A percentile compares a stretch with the other conserved stretches of the same genome.
Evolutionary conservation across 2,888 invertebrate species (phyloP).

Genomic region (Phortica magna): DNA sequence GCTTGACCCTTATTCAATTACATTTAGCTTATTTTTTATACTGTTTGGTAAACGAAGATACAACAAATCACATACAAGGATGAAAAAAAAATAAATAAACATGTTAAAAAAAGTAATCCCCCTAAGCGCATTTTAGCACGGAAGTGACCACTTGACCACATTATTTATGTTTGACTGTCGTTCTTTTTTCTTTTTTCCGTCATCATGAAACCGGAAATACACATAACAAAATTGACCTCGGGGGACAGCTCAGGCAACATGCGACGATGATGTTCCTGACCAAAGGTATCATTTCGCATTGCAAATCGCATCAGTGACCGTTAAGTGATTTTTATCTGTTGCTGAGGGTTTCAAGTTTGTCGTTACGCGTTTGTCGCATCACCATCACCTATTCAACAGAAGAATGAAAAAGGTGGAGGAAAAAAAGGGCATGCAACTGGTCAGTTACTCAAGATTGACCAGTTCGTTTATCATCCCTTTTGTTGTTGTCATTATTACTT

Average conservation of each 20-base stretch:
- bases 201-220: slow-evolving; percentile 64
- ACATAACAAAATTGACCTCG: slow-evolving; percentile 65
- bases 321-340: slow-evolving; percentile 59
- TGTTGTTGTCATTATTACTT: too few species aligned
- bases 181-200: slow-evolving; percentile 45
- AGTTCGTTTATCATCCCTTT: slow-evolving; percentile 21
- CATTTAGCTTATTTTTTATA: slow-evolving; percentile 44
- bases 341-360: slow-evolving; percentile 50
- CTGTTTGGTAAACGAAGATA: slow-evolving; percentile 43
- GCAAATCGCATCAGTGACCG: slow-evolving; percentile 66
- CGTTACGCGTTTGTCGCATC: slow-evolving; percentile 34
- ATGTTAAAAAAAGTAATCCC: slow-evolving; percentile 36
- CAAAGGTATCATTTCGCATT: slow-evolving; percentile 60
- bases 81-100: not conserved
- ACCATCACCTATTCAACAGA: not conserved
- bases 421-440: slow-evolving; percentile 24
- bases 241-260: slow-evolving; percentile 50
- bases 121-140: slow-evolving; percentile 53
- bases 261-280: slow-evolving; percentile 28
- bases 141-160: slow-evolving; percentile 61
- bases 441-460: slow-evolving; percentile 6
- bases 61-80: slow-evolving; percentile 47
- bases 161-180: slow-evolving; percentile 48
- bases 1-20: slow-evolving; percentile 60
- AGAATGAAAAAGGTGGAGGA: slow-evolving; percentile 1